Evolutionary conservation across 2,888 invertebrate genomes (phyloP), one percentile per base, ranked within the genome.

Genomic region (Drosophila silvestris): DNA sequence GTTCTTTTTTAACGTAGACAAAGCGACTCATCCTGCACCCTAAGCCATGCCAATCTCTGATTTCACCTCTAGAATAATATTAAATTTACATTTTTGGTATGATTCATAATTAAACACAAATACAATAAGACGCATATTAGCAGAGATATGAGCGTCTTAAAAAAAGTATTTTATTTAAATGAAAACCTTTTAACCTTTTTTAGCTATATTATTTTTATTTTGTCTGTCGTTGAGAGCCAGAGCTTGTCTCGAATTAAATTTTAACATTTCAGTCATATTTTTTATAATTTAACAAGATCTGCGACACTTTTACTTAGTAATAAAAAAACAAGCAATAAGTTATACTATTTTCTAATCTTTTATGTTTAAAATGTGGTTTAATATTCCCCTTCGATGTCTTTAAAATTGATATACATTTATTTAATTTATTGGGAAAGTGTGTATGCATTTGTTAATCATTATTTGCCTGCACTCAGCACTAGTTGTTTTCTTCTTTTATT

Each of bases 291-390:
- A 7, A 7, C 7, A 47, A 22, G 14, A n/a, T 5, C 1, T 14
- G 2, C 1, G 14, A 41, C 4, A 39, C 7, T 14, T 12, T 44
- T 44, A 5, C n/a, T 12, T n/a, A 6, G 44, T 6, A 44, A 5
- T 41, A n/a, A n/a, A n/a, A 10, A 10, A n/a, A 0, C 41, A 41
- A 41, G 5, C 41, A n/a, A 6, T 12, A n/a, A n/a, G 0, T n/a
- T n/a, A 10, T n/a, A 1, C n/a, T 12, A 12, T 12, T 12, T 33
- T 33, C 33, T 6, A 1, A 12, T 0, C 6, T 6, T 12, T 1
- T 1, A 6, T 6, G 0, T n/a, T 3, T n/a, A 0, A n/a, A 12
- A 3, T 44, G n/a, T 44, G 5, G 3, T 3, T 44, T 6, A 44
- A 41, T n/a, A 41, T 41, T 2, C 5, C 37, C 19, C 1, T 3